These are phyloP conservation scores for Ametastegia equiseti DNA, from an alignment of 2,888 invertebrate genomes.

Conservation along the genomic window DNA sequence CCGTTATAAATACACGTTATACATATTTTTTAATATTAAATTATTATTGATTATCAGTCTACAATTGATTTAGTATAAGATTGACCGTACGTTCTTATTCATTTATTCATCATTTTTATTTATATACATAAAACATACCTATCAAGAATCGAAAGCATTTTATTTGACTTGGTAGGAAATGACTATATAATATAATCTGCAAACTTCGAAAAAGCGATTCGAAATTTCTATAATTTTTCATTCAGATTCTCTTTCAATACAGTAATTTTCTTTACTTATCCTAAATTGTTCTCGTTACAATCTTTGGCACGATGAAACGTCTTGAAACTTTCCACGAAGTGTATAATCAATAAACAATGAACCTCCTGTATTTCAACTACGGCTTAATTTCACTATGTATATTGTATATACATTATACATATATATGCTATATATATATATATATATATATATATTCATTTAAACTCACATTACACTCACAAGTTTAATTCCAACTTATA, in stretches of 20 bases:
- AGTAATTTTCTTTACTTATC: not conserved
- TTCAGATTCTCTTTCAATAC: not conserved
- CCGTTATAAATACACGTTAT: slow-evolving; percentile 34
- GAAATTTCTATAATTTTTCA: not conserved
- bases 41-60: slow-evolving; percentile 41
- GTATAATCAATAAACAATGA: slow-evolving; percentile 7
- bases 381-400: slow-evolving; percentile 7
- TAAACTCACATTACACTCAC: not conserved
- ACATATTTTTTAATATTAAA: not conserved
- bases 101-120: slow-evolving; percentile 9
- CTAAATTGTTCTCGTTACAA: not conserved
- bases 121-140: not conserved
- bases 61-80: slow-evolving; percentile 41
- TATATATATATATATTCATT: not conserved
- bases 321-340: not conserved
- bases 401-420: no score
- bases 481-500: slow-evolving; percentile 20
- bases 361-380: not conserved
- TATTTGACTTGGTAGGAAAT: slow-evolving; percentile 40
- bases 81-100: slow-evolving; percentile 31
- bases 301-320: slow-evolving; percentile 31
- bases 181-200: slow-evolving; percentile 15
- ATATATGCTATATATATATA: not conserved
- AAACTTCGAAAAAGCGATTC: not conserved
- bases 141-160: not conserved